A percentile compares a stretch with the other conserved stretches of the same genome.
Evolutionary conservation across 2,797 vertebrate species (phyloP).

Genomic region (Sorex maritimensis): DNA sequence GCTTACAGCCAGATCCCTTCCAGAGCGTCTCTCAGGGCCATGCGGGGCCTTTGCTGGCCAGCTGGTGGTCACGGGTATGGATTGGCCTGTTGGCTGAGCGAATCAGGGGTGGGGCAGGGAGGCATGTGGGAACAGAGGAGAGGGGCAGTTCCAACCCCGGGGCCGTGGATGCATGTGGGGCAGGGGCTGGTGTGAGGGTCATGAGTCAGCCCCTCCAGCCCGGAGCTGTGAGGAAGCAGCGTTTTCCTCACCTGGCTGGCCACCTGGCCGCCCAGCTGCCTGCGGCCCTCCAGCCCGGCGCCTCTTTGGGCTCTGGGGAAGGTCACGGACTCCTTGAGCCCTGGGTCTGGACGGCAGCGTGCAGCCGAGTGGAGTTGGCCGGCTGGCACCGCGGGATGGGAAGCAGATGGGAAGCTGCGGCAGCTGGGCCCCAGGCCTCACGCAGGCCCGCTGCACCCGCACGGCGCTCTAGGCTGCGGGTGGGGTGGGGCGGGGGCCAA

Average conservation of each 20-base stretch:
- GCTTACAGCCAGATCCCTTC: background rate
- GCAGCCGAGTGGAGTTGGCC: background rate
- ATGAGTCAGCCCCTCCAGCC: background rate
- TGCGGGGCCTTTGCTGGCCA: background rate
- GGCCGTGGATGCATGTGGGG: background rate
- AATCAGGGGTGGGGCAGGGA: background rate
- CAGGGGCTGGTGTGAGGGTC: background rate
- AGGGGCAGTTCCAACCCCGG: background rate
- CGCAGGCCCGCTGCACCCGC: constrained; percentile 39
- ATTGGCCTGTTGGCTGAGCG: background rate
- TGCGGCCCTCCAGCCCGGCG: background rate
- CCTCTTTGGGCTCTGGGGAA: background rate
- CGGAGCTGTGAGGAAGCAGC: background rate
- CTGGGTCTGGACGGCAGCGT: background rate
- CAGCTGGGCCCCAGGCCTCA: constrained; percentile 61
- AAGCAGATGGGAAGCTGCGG: constrained; percentile 56
- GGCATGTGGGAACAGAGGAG: background rate
- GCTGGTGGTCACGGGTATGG: background rate
- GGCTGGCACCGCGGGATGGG: background rate
- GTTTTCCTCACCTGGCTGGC: background rate
- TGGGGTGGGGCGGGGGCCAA: constrained; percentile 14
- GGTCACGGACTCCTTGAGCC: constrained; percentile 37
- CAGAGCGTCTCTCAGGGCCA: background rate
- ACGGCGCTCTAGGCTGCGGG: background rate
- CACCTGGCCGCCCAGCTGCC: background rate